Base-by-base conservation (phyloP, 2,888 invertebrate genomes). In the Caenorhabditis doughertyi region DNA sequence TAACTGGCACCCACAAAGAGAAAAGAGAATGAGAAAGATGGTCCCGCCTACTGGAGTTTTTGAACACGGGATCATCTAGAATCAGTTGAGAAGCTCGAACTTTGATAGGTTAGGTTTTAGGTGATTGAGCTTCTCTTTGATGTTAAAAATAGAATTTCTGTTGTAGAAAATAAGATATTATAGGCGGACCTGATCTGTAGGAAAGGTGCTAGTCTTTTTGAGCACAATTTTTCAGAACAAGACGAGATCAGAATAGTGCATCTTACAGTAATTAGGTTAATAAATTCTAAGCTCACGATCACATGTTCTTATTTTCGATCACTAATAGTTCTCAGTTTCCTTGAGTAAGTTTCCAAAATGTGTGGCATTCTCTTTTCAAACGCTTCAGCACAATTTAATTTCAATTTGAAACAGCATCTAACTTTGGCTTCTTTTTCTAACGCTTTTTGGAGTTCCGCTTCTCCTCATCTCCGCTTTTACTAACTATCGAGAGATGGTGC, bases 401-500 rank as follows among this genome's bases (percentile, higher is more conserved):
- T 56, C 32, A n/a, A 9, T 60, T 25, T 42, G 16, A 16, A 2
- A 25, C 51, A 39, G 27, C 58, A 13, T 27, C 58, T 58, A 71
- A 56, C 58, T 58, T 47, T 18, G 21, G 18, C 18, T 27, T 27
- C 44, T 58, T 44, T 47, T 60, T 35, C 60, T 72, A 72, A 72
- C 72, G 62, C 72, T 62, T 72, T 62, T 72, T 60, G 21, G 58
- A 71, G 58, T 71, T 71, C n/a, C 51, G 64, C 58, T 71, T 47
- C 47, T 25, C n/a, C 42, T 55, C 32, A 32, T 32, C 32, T 21
- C 21, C 56, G 58, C 44, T 70, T 58, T 60, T 62, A 73, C 72
- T 73, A 73, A 73, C 72, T 55, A 73, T 73, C 64, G 62, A 42
- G 58, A 29, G 35, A 60, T 73, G 72, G 72, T 73, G 72, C 72